Base-by-base conservation (phyloP, 2,797 vertebrate genomes). In the Arrhamphus sclerolepis region DNA sequence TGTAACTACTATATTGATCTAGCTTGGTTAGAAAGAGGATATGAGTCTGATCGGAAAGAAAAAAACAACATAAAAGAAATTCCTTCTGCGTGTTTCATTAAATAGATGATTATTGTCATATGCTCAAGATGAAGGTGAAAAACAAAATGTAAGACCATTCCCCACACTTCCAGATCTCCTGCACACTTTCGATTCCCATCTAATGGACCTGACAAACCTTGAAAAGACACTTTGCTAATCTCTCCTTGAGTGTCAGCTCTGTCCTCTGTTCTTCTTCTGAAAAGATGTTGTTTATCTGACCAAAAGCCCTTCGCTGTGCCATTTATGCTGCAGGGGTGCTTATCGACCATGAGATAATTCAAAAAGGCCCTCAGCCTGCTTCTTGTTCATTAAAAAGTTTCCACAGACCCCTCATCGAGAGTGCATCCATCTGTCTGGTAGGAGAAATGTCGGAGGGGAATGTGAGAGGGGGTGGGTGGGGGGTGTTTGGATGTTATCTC, bases 381-480 rank as follows among this genome's bases (percentile, higher is more conserved):
- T 78, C 81, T 81, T 85, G 82, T 92, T 91, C 88, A 89, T 92
- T 91, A 88, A 90, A 38, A 90, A 89, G 87, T 90, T 91, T 90
- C 87, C 80, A 80, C 56, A 17, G 80, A 74, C 73, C 85, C 52
- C 46, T 84, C 70, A 82, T 86, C 80, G 88, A 78, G 81, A 87
- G 78, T 86, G 85, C 85, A 84, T 87, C 77, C 75, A 75, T 86
- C 85, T 84, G 84, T 89, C 78, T 77, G 72, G 58, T 73, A 66
- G 77, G 40, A 66, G 55, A 74, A 63, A 68, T 24, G 50, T 61
- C 44, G 22, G 62, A 66, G 22, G 66, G 48, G 59, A 72, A 71
- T 56, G 69, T 43, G 41, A 63, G 51, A 46, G 66, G 39, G 47
- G 31, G 22, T 55, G 41, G 66, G 56, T 50, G 28, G 51, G 56